Percentiles rank a stretch among this genome's conserved stretches.
phyloP scores from a whole-genome alignment of 2,113 vertebrate species.

The Gymnobelideus leadbeateri region DNA sequence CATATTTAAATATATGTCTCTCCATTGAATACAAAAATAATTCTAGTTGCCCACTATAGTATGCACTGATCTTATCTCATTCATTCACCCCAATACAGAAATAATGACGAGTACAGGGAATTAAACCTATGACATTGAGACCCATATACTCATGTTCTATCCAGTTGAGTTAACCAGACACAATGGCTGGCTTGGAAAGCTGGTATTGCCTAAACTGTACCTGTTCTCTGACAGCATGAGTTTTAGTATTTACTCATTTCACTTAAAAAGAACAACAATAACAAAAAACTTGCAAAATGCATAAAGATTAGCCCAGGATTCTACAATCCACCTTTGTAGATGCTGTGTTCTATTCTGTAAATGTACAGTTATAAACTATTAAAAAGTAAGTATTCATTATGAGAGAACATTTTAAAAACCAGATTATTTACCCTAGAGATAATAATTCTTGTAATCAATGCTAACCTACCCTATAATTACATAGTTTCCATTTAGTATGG shows the following conservation, averaged over 20 bases:
- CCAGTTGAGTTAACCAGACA: background rate
- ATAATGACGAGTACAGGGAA: background rate
- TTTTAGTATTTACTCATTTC: background rate
- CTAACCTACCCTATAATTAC: background rate
- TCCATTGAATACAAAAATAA: slow-evolving; percentile 8
- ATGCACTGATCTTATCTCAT: background rate
- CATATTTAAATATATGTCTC: background rate
- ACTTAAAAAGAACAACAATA: slow-evolving; percentile 37
- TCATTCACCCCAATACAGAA: background rate
- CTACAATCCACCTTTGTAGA: slow-evolving; percentile 25
- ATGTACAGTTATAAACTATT: slow-evolving; percentile 58
- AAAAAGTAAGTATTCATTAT: slow-evolving; percentile 45
- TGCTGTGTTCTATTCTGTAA: slow-evolving; percentile 43
- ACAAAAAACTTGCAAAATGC: slow-evolving; percentile 6
- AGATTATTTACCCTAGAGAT: slow-evolving; percentile 21
- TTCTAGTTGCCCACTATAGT: slow-evolving; percentile 12
- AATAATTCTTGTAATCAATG: slow-evolving; percentile 40
- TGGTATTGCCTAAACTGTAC: background rate
- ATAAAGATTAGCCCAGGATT: slow-evolving; percentile 23
- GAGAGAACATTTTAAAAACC: slow-evolving; percentile 60
- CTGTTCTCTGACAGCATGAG: background rate
- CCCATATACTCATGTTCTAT: slow-evolving; percentile 1
- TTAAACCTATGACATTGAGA: background rate
- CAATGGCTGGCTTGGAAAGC: background rate
- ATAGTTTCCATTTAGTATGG: background rate